These are phyloP conservation scores for Oriolus oriolus DNA, from an alignment of 2,113 vertebrate species.

Conservation along the genomic window DNA sequence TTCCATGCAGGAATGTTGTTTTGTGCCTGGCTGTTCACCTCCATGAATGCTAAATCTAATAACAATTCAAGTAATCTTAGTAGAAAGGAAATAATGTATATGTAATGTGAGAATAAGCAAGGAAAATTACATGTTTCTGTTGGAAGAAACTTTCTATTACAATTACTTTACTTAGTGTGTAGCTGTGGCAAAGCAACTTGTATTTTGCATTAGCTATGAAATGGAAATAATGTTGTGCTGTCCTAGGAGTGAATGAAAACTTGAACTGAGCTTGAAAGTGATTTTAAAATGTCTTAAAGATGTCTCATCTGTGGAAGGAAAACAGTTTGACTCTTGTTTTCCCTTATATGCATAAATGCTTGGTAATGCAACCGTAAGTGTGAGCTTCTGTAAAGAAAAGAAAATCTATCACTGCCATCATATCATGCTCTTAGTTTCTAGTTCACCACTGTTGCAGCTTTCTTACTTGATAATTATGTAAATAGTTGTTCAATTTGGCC, in stretches of 20 bases:
- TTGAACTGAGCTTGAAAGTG: not conserved
- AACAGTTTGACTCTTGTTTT: not conserved
- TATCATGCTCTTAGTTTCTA: not conserved
- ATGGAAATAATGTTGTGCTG: not conserved
- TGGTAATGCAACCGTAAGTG: not conserved
- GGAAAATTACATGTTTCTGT: not conserved
- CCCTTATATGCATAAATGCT: not conserved
- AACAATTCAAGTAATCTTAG: not conserved
- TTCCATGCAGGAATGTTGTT: not conserved
- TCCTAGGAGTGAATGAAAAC: not conserved
- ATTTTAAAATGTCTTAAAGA: not conserved
- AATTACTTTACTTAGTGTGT: not conserved
- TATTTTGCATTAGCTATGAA: not conserved
- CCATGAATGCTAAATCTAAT: not conserved
- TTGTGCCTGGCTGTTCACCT: not conserved
- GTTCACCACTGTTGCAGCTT: not conserved
- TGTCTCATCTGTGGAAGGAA: not conserved
- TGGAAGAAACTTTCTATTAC: not conserved
- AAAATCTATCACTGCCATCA: not conserved
- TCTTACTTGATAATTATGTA: not conserved
- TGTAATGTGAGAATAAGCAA: not conserved
- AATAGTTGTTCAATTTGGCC: not conserved
- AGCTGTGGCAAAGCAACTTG: not conserved
- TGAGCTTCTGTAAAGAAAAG: not conserved
- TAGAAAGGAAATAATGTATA: not conserved